Percentiles rank a stretch among this genome's conserved stretches.
phyloP scores from a whole-genome alignment of 2,888 invertebrate species.

The Cepaea hortensis region DNA sequence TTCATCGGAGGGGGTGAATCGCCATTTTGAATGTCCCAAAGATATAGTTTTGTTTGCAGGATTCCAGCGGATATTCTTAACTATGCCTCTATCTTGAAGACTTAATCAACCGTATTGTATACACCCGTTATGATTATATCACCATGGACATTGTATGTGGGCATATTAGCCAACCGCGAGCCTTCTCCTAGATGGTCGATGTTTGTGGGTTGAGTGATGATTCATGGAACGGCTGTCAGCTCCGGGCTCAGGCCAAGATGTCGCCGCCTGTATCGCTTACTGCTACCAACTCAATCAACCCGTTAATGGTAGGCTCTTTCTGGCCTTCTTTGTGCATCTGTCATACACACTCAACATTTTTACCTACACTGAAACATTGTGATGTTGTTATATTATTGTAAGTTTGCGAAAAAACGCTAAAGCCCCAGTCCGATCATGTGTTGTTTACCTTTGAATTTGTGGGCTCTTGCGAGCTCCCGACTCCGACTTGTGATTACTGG shows the following conservation, averaged over 20 bases:
- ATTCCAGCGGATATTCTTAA: too few relatives aligned
- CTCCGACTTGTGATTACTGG: too few relatives aligned
- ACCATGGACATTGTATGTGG: too few relatives aligned
- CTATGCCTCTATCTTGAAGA: too few relatives aligned
- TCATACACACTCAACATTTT: neutral
- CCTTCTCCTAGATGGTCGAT: neutral
- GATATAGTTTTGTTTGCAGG: neutral
- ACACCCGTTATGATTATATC: neutral
- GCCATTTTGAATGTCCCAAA: conserved; percentile 52
- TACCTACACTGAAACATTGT: too few relatives aligned
- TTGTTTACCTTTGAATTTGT: too few relatives aligned
- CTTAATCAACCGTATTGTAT: neutral
- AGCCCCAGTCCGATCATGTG: too few relatives aligned
- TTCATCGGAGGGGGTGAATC: conserved; percentile 51
- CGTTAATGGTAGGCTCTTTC: conserved; percentile 44
- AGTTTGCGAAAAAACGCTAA: too few relatives aligned
- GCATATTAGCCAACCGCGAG: too few relatives aligned
- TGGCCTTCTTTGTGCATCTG: neutral
- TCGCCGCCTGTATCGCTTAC: conserved; percentile 41
- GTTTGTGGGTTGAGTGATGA: conserved; percentile 46
- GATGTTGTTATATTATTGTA: too few relatives aligned
- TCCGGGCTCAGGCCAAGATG: conserved; percentile 39
- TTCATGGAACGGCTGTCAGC: conserved; percentile 56
- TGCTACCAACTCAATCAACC: conserved; percentile 52
- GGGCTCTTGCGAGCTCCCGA: too few relatives aligned